Evolutionary conservation across 2,113 vertebrate species (phyloP), one percentile per base, ranked within the genome.

Genomic region (Gopherus flavomarginatus): DNA sequence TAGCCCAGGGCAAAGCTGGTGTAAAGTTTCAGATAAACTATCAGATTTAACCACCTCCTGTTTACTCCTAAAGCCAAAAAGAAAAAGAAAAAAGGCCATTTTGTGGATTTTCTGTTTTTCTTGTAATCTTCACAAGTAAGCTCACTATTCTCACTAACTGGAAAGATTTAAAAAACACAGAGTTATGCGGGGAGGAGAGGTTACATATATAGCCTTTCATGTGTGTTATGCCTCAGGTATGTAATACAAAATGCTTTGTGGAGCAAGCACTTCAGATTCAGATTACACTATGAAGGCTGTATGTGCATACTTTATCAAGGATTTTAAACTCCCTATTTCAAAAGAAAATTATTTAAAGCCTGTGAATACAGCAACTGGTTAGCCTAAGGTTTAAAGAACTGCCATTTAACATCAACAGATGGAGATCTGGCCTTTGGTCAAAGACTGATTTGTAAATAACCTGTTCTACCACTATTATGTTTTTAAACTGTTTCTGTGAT

Each of bases 1-100:
- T 97, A 95, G 94, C 97, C 96, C 50, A 83, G 91, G 94, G 98
- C 97, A 97, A 98, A 97, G 85, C 93, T 97, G 96, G 94, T 98
- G 93, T 97, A 98, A 99, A 98, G 94, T 97, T 98, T 98, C 96
- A 98, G 97, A 98, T 98, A 97, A 98, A 98, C 97, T 98, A 98
- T 98, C 96, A 96, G 95, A 98, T 98, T 98, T 98, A 98, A 98
- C 96, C 94, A 97, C 96, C 94, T 95, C 88, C 90, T 99, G 95
- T 99, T 99, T 98, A 98, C 92, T 99, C 97, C 98, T 96, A 97
- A 94, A 98, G 98, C 80, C 27, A 62, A 31, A 62, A 54, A 21
- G 17, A 53, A 53, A 92, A 91, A 97, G 88, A 93, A 95, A 79
- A 93, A 96, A 95, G 12, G 82, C 47, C 19, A 83, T 85, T 89